A percentile compares a stretch with the other conserved stretches of the same genome.
phyloP scores from a whole-genome alignment of 2,797 vertebrate species.

The Chloroceryle amazona region DNA sequence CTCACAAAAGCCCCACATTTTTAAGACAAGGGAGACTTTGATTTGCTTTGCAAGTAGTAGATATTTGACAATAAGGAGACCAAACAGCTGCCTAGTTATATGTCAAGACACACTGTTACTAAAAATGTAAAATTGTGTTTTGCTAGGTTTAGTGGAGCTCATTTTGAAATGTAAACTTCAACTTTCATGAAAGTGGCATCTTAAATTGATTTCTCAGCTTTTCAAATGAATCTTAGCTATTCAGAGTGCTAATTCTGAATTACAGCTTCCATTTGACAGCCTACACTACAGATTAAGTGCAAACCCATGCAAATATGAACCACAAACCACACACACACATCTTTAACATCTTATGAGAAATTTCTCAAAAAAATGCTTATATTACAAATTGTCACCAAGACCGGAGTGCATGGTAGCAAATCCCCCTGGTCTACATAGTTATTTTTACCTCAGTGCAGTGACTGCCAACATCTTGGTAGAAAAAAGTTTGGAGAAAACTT shows the following conservation, averaged over 20 bases:
- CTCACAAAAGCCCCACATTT: not conserved
- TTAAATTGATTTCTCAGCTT: slow-evolving; percentile 33
- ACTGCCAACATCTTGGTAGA: slow-evolving; percentile 1
- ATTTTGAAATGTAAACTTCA: slow-evolving; percentile 33
- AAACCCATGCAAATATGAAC: slow-evolving; percentile 57
- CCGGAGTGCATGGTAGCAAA: not conserved
- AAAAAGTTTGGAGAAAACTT: not conserved
- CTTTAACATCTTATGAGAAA: slow-evolving; percentile 42
- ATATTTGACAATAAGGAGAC: not conserved
- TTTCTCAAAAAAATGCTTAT: slow-evolving; percentile 20
- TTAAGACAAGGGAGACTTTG: not conserved
- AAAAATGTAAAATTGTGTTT: not conserved
- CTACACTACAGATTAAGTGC: not conserved
- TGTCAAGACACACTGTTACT: not conserved
- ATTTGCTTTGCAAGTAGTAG: not conserved
- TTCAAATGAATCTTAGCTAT: slow-evolving; percentile 13
- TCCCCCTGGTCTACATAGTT: not conserved
- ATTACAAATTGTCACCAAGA: slow-evolving; percentile 16
- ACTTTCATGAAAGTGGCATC: not conserved
- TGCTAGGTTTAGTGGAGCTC: not conserved
- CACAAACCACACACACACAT: not conserved
- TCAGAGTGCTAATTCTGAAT: slow-evolving; percentile 52
- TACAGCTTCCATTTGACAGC: slow-evolving; percentile 35
- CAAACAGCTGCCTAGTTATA: not conserved
- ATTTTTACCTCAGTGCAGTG: not conserved